Base-by-base conservation (phyloP, 2,888 invertebrate genomes). In the Blastobasis lacticolella region DNA sequence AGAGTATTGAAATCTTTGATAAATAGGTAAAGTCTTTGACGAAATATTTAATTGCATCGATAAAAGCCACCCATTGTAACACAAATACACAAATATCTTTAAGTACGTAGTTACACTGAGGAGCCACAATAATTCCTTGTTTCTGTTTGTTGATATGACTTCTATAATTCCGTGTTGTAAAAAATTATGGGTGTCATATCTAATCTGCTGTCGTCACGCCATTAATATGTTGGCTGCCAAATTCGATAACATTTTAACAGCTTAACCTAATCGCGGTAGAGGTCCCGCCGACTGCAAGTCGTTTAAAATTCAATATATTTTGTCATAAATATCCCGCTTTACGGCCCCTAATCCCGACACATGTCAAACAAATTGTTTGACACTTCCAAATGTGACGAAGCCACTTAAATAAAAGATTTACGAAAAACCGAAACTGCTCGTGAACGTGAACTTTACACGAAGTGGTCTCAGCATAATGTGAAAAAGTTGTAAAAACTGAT, bases 281-380 rank as follows among this genome's bases (percentile, higher is more conserved):
- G 36, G 45, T 38, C 38, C 40, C 6, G 41, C 38, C 61, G 56
- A 60, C 64, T 66, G 65, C 56, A 63, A 58, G 64, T 57, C 67
- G 67, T 72, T 73, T 72, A 71, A 69, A 71, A 63, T 67, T 69
- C 68, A 66, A 71, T 73, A 72, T 64, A 71, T 71, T 71, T 67
- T 54, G 67, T 66, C 74, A 65, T 75, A 75, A 75, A 77, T 63
- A 69, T 64, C 51, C 54, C 55, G 61, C 58, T 74, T 77, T 75
- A 75, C 64, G 71, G 64, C 55, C 65, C 64, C 62, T 70, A 70
- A 69, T 70, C 68, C 61, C 54, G 71, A 74, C 75, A 75, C 66
- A 73, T 77, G 77, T 75, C 77, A 75, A 75, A 75, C 74, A 74
- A 73, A 70, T 75, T 73, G 70, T 71, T 23, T 73, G 69, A 72